Evolutionary conservation across 2,113 vertebrate genomes (phyloP), one percentile per base, ranked within the genome.

Genomic region (Mixornis gularis): DNA sequence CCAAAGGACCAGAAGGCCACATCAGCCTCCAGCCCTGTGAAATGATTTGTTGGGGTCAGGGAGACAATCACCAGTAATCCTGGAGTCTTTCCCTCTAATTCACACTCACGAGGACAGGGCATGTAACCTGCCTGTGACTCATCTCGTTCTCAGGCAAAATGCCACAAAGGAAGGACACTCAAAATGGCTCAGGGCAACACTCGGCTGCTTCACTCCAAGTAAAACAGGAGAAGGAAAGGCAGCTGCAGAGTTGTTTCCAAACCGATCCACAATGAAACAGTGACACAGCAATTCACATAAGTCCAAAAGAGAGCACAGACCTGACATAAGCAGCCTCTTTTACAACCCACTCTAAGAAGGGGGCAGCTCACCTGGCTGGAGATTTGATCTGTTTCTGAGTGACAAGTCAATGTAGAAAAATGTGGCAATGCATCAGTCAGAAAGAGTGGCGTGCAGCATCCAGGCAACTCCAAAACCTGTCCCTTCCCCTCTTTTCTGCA

Each of bases 131-230:
- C 63, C 55, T 22, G 30, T 95, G 96, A 96, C 38, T 96, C 91
- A 94, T 84, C 79, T 49, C 6, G 0, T 79, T 64, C 62, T 84
- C 17, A 11, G 95, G 95, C 92, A 87, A 72, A 65, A 4, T 85
- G 94, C 96, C 94, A 92, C 81, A 82, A 58, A 90, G 96, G 89
- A 95, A 95, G 90, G 84, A 81, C 85, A 77, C 51, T 84, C 65
- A 76, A 41, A 95, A 83, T 40, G 46, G 85, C 41, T 44, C 70
- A n/a, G 2, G 17, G 46, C 63, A 77, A 55, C 21, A 20, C 63
- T 88, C 20, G 0, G 0, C n/a, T 70, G 29, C 72, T 73, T 58
- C 1, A 0, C 32, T 96, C 85, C 94, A 96, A 93, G 44, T 71
- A 79, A 92, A 95, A 95, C 68, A 93, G 36, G 32, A 82, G 82